Base-by-base conservation (phyloP, 2,888 invertebrate species). In the Machimus rusticus region DNA sequence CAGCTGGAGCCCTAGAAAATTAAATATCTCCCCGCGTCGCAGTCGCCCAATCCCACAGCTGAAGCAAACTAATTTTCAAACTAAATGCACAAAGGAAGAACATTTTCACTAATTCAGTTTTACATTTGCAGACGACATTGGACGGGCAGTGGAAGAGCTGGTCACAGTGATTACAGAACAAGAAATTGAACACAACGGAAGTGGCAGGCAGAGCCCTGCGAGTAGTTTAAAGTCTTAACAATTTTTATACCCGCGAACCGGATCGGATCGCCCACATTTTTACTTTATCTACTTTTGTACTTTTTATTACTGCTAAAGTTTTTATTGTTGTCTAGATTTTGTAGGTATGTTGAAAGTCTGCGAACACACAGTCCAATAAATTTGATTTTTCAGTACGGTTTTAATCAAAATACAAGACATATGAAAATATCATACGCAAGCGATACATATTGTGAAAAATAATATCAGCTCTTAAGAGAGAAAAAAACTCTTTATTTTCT, bases 111-210 rank as follows among this genome's bases (percentile, higher is more conserved):
- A 66, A 66, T 12, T 23, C 28, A 0, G 28, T 66, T 66, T 90
- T 92, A 92, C 89, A 90, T 91, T 93, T 93, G 79, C 94, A 95
- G 97, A 96, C 92, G 97, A 98, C 93, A 94, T 98, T 89, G 97
- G 97, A 87, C 95, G 96, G 92, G 98, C 97, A 88, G 97, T 98
- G 90, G 97, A 97, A 91, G 96, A 97, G 91, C 94, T 98, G 91
- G 98, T 98, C 89, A 96, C 96, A 77, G 97, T 97, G 86, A 98
- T 98, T 95, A 96, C 96, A 74, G 96, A 97, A 91, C 97, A 98
- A 91, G 95, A 94, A 90, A 92, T 92, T 89, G 93, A 93, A 89
- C 90, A 91, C 87, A 87, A 87, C 55, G 86, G 87, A 86, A 88
- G 86, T 81, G 86, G 86, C 76, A 88, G 82, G 55, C 84, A 87